Evolutionary conservation across 2,888 invertebrate genomes (phyloP), one percentile per base, ranked within the genome.

Genomic region (Trachelus tabidus): DNA sequence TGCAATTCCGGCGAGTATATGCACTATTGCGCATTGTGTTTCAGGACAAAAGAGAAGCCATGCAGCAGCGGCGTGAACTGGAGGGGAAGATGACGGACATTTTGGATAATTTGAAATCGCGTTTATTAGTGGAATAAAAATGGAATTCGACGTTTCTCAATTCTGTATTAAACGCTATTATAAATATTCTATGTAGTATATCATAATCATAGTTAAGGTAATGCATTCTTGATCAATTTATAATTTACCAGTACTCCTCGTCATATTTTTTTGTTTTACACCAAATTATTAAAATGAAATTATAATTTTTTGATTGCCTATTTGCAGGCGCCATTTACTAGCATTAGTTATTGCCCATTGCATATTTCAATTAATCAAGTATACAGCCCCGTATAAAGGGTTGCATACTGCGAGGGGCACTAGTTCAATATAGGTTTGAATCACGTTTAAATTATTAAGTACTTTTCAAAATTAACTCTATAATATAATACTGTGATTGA

Each of bases 61-160:
- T 81, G 69, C 84, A 85, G 76, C 85, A 84, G 75, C 86, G 83
- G 2, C 80, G 73, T 73, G 84, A 87, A 34, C 79, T 89, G 82
- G 89, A 89, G 76, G 81, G 35, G 73, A 89, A 82, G 73, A 89
- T 89, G 85, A 73, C 87, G 11, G 86, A 89, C 31, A 88, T 89
- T 77, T 81, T 89, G 68, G 89, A 89, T 76, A 89, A 88, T 77
- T 79, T 89, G 68, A 88, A 89, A 76, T 85, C 86, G 12, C 87
- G 89, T 69, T 83, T 89, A 68, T 81, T 87, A 37, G 82, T 89
- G n/a, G 88, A 89, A 79, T 88, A 81, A 87, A 9, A 9, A 56
- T 56, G 9, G 9, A 9, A 56, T 56, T 56, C 56, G 23, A 23
- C 23, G 9, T 23, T 23, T 56, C 23, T 56, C 23, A 56, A 56